Base-by-base conservation (phyloP, 1,140 invertebrate genomes). In the Drosophila hydei region DNA sequence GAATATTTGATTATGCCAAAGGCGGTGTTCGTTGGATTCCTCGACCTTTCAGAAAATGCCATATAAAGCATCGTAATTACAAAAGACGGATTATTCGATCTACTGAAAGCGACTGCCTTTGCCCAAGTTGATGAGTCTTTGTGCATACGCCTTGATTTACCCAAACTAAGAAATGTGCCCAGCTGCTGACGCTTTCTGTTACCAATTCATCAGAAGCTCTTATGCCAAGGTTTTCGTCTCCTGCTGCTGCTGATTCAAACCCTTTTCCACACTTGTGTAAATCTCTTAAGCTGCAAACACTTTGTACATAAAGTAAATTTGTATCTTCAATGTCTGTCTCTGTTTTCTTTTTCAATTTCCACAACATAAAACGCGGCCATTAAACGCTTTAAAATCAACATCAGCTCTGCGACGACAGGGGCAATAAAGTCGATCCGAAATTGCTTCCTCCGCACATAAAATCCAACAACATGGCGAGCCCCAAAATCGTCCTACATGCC, bases 361-460 rank as follows among this genome's bases (percentile, higher is more conserved):
- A 50, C 38, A 33, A 75, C 72, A 58, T 61, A 45, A 68, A 68
- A 58, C 71, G 67, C 52, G 71, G 67, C 81, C 77, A 75, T 87
- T 87, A 87, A 88, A 87, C 83, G 81, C 83, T 87, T 87, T 87
- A 87, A 87, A 87, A 87, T 88, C 77, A 87, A 87, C 81, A 87
- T 81, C 64, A 88, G 56, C 81, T 61, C 64, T 65, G 45, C 54
- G 59, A 43, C 80, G 72, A 75, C 79, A 73, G 80, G 63, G 81
- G 83, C 81, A 87, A 87, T 87, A 87, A 87, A 88, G 83, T 88
- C 81, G 83, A 87, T 78, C 83, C 83, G 78, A 78, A 87, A 87
- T 87, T 87, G 81, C 81, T 87, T 87, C 83, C 81, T 87, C 50
- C 51, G 74, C 81, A 87, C 81, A 87, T 87, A 81, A 87, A 87